A percentile compares a stretch with the other conserved stretches of the same genome.
phyloP scores from a whole-genome alignment of 1,140 invertebrate species.

The Euura saliciscinereae region DNA sequence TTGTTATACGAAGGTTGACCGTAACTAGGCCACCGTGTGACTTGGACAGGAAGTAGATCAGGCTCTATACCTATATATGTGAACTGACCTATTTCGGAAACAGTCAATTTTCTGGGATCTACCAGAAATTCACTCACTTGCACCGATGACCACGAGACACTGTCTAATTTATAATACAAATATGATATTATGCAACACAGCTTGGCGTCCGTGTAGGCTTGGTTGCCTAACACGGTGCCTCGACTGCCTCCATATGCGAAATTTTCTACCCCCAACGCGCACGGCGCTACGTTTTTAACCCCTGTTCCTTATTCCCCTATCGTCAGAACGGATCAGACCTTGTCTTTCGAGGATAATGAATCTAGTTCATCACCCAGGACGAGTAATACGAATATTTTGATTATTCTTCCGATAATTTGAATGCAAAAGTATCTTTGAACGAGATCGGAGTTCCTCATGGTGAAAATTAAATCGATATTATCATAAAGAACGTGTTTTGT shows the following conservation, averaged over 20 bases:
- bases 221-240: conserved; percentile 32
- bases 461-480: background rate
- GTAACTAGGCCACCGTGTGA: background rate
- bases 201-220: conserved; percentile 30
- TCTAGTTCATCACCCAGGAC: background rate
- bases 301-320: conserved; percentile 15
- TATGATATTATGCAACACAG: conserved; percentile 15
- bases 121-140: conserved; percentile 8
- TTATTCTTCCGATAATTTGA: no score
- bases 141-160: background rate
- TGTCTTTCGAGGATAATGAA: conserved; percentile 10
- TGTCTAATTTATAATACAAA: background rate
- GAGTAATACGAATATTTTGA: background rate
- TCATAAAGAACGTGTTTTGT: background rate
- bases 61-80: background rate
- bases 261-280: conserved; percentile 15
- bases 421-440: no score
- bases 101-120: background rate
- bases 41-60: background rate
- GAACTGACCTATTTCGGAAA: background rate
- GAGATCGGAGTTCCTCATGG: no score
- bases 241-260: conserved; percentile 33
- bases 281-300: conserved; percentile 19
- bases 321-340: conserved; percentile 18
- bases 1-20: background rate